A percentile compares a stretch with the other conserved stretches of the same genome.
Conservation (phyloP, 1,140 invertebrate species). For the Drosophila ohnishii region DNA sequence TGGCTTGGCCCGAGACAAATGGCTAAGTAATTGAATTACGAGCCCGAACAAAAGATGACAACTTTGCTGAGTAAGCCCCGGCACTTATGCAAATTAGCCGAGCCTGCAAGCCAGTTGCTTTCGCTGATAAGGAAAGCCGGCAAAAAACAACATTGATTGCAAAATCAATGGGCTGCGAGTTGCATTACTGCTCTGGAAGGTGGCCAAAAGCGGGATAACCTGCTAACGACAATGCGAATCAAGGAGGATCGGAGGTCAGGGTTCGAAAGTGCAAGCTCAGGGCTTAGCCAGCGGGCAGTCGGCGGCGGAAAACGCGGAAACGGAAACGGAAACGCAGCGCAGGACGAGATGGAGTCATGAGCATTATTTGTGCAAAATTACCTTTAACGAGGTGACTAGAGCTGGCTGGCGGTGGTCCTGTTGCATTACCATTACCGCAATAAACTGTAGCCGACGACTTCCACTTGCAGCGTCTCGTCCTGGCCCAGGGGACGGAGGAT, state of each 20-base stretch:
- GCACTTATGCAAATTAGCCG: slow-evolving; percentile 76
- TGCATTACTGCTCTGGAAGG: slow-evolving; percentile 21
- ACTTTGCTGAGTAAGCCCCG: slow-evolving; percentile 66
- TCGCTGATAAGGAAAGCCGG: slow-evolving; percentile 47
- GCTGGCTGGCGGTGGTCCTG: slow-evolving; percentile 62
- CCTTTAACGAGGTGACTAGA: slow-evolving; percentile 80
- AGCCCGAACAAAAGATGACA: slow-evolving; percentile 58
- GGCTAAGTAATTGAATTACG: slow-evolving; percentile 79
- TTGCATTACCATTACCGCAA: slow-evolving; percentile 80
- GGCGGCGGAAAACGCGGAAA: slow-evolving; percentile 22
- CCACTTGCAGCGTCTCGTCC: slow-evolving; percentile 22
- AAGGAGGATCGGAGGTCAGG: slow-evolving; percentile 20
- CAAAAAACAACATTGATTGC: slow-evolving; percentile 64
- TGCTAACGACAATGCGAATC: slow-evolving; percentile 21
- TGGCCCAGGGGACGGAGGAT: background rate
- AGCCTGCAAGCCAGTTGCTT: background rate
- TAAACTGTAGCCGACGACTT: slow-evolving; percentile 61
- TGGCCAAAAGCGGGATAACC: slow-evolving; percentile 49
- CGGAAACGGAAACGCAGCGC: slow-evolving; percentile 51
- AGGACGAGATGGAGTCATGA: slow-evolving; percentile 64
- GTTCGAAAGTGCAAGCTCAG: slow-evolving; percentile 57
- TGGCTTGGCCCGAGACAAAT: slow-evolving; percentile 66
- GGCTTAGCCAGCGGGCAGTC: slow-evolving; percentile 50
- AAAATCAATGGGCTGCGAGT: slow-evolving; percentile 70
- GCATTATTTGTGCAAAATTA: slow-evolving; percentile 81